Evolutionary conservation across 2,888 invertebrate species (phyloP).

Genomic region (Lepidonotus clava): DNA sequence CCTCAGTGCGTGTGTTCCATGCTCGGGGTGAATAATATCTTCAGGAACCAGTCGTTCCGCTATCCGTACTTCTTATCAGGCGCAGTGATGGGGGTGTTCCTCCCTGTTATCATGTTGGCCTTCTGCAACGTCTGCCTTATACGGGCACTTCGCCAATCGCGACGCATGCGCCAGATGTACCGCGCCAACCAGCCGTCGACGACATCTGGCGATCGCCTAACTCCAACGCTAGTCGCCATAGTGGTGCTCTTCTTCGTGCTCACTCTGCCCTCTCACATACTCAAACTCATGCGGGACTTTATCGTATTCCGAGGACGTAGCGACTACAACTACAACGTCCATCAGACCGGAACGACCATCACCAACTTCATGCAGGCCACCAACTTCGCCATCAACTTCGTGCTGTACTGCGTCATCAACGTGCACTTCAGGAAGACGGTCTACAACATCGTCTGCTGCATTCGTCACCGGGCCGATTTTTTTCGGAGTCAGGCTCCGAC

Average conservation of each 20-base stretch:
- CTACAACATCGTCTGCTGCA: constrained; percentile 63
- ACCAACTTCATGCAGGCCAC: constrained; percentile 77
- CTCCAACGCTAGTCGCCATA: constrained; percentile 76
- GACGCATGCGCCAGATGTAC: constrained; percentile 68
- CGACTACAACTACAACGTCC: background rate
- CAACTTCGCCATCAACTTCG: constrained; percentile 85
- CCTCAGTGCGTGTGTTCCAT: constrained; percentile 57
- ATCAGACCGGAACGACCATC: constrained; percentile 58
- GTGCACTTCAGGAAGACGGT: constrained; percentile 87
- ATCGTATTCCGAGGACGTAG: background rate
- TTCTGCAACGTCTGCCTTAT: constrained; percentile 77
- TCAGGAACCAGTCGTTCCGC: constrained; percentile 63
- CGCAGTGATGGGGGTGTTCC: constrained; percentile 74
- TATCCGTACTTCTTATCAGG: constrained; percentile 72
- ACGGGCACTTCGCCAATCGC: constrained; percentile 74
- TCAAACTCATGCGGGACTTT: constrained; percentile 66
- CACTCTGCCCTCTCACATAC: constrained; percentile 77
- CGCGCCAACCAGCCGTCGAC: constrained; percentile 66
- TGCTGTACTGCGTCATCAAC: constrained; percentile 89
- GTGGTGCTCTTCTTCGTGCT: constrained; percentile 77
- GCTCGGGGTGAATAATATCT: constrained; percentile 35
- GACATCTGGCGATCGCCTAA: constrained; percentile 71
- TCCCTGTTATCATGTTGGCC: constrained; percentile 74
- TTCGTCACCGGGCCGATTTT: background rate
- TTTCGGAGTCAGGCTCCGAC: constrained; percentile 46